Percentiles rank a stretch among this genome's conserved stretches.
These are phyloP conservation scores for Porphyrio hochstetteri DNA, from an alignment of 2,113 vertebrate species.

Conservation along the genomic window DNA sequence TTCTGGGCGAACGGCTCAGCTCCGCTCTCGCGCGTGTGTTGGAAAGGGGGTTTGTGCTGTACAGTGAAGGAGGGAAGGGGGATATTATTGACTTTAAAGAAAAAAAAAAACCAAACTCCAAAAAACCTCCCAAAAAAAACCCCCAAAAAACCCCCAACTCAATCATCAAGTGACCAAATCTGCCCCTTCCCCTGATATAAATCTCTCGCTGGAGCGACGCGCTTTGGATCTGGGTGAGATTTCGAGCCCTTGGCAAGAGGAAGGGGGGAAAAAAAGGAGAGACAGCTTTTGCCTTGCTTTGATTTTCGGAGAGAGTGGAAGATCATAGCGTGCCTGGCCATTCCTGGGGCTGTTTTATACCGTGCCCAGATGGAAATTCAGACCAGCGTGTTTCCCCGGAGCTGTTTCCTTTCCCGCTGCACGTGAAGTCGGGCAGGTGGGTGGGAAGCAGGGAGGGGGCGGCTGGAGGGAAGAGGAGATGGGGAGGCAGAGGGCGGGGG, in stretches of 20 bases:
- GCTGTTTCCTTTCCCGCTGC: neutral
- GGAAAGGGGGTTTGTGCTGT: constrained; percentile 44
- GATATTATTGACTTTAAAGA: neutral
- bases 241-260: neutral
- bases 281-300: neutral
- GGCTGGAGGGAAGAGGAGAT: neutral
- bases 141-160: neutral
- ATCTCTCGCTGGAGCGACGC: neutral
- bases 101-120: neutral
- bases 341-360: neutral
- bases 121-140: neutral
- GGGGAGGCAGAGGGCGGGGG: neutral
- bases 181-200: neutral
- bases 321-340: neutral
- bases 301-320: neutral
- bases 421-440: neutral
- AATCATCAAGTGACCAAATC: neutral
- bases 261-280: neutral
- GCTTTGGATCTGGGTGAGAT: neutral
- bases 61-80: neutral
- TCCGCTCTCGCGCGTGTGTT: constrained; percentile 51
- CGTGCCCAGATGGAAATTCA: neutral
- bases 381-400: neutral
- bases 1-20: constrained; percentile 44
- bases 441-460: neutral